These are phyloP conservation scores for Columba livia DNA, from an alignment of 2,113 vertebrate genomes.

Conservation along the genomic window DNA sequence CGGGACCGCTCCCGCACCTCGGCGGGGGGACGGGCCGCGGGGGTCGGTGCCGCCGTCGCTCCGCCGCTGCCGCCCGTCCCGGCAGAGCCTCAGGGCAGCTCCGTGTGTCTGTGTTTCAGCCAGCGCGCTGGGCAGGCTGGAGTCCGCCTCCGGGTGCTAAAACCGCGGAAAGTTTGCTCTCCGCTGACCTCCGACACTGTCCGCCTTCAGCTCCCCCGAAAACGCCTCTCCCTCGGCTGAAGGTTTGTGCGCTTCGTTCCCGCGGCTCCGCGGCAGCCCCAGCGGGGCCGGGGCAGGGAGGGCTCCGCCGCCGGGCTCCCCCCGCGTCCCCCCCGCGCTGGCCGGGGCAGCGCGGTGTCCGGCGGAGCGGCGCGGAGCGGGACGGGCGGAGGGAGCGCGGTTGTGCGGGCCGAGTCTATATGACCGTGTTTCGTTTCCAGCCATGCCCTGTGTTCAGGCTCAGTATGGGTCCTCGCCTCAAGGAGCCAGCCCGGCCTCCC, in stretches of 20 bases:
- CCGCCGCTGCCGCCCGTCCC: too few species aligned
- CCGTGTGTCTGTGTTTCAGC: conserved; percentile 68
- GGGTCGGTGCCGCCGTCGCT: too few species aligned
- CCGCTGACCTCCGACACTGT: conserved; percentile 81
- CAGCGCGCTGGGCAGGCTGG: conserved; percentile 50
- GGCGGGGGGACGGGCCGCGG: too few species aligned
- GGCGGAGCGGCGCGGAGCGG: not conserved
- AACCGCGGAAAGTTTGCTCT: conserved; percentile 73
- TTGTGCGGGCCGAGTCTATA: conserved; percentile 73
- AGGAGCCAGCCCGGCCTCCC: conserved; percentile 99
- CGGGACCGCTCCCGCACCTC: too few species aligned
- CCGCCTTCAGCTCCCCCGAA: conserved; percentile 86
- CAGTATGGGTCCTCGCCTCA: conserved; percentile 99
- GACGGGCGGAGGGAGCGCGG: conserved; percentile 40
- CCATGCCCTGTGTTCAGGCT: conserved; percentile 99
- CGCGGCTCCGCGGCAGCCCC: not conserved
- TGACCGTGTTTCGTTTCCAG: conserved; percentile 86
- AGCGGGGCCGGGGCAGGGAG: too few species aligned
- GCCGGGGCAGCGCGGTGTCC: not conserved
- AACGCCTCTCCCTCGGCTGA: conserved; percentile 84
- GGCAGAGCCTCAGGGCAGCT: not conserved
- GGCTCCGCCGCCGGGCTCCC: too few species aligned
- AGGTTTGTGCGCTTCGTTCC: conserved; percentile 80
- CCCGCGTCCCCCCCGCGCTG: not conserved
- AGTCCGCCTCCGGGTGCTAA: conserved; percentile 68